Evolutionary conservation across 2,888 invertebrate genomes (phyloP), one percentile per base, ranked within the genome.

Genomic region (Philereme vetulata): DNA sequence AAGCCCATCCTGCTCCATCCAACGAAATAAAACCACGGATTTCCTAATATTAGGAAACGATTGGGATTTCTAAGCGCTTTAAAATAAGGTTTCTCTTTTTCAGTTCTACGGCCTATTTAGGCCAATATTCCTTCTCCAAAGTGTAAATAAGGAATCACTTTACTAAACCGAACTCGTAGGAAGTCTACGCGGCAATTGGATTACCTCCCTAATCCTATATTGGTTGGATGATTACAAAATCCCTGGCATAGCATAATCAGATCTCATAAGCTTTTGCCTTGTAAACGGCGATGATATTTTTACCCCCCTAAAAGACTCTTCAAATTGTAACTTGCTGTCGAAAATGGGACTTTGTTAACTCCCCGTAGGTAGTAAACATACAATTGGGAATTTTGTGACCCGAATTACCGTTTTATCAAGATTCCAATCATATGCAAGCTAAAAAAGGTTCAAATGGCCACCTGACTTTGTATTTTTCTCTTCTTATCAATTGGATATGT

Each of bases 121-220:
- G 43, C 34, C 8, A 54, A 65, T 61, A 63, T 56, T 58, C 57
- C 54, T 55, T 63, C 55, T 68, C 66, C 60, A 66, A 60, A 60
- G 68, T 68, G 73, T 77, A 72, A 75, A 72, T 74, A 58, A 76
- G 63, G 69, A 66, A 75, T 76, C 67, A 68, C 71, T 74, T 71
- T 72, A 76, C 72, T 66, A 65, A 72, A 66, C 70, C 65, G 76
- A 81, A 82, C 74, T 78, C 76, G 74, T 81, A 79, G 68, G 73
- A 82, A 82, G 76, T 75, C 76, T 55, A 67, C 66, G 71, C 69
- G 64, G 67, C 67, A 72, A 69, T 72, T 56, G 76, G 79, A 81
- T 85, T 83, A 80, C 60, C 68, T 57, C 49, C 57, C 60, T 85
- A 85, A 86, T 86, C 82, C 80, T 68, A 77, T 86, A 82, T 84